Conservation (phyloP, 2,113 vertebrate species). For the Tautogolabrus adspersus region DNA sequence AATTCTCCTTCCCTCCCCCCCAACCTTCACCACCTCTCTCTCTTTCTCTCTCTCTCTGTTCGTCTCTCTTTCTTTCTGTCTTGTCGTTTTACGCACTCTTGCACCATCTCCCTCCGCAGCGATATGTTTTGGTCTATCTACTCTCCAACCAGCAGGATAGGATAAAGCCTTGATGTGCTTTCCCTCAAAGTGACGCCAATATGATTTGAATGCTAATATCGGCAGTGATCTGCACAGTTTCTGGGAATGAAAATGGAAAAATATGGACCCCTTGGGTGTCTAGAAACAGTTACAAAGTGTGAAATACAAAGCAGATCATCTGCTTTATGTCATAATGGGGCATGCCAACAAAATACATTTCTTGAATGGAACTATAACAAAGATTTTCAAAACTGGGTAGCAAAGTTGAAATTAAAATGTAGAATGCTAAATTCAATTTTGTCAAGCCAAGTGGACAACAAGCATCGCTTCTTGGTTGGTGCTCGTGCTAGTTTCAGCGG, state of each 20-base stretch:
- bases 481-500: conserved; percentile 34
- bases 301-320: conserved; percentile 34
- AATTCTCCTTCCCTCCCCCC: conserved; percentile 58
- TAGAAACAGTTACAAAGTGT: conserved; percentile 36
- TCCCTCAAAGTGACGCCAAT: conserved; percentile 59
- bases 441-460: conserved; percentile 35
- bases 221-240: conserved; percentile 33
- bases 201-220: conserved; percentile 59
- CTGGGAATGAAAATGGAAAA: conserved; percentile 20
- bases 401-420: background rate
- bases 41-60: conserved; percentile 19
- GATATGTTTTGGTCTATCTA: conserved; percentile 77
- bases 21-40: background rate
- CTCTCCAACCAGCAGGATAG: conserved; percentile 73
- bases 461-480: conserved; percentile 29
- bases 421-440: conserved; percentile 42
- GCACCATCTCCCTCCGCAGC: conserved; percentile 80
- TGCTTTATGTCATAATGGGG: background rate
- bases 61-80: conserved; percentile 51
- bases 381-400: conserved; percentile 2
- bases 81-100: conserved; percentile 81
- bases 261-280: conserved; percentile 27
- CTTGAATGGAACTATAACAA: conserved; percentile 23
- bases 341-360: conserved; percentile 18
- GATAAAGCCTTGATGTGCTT: conserved; percentile 70